Evolutionary conservation across 2,888 invertebrate genomes (phyloP).

Genomic region (Caradrina clavipalpis): DNA sequence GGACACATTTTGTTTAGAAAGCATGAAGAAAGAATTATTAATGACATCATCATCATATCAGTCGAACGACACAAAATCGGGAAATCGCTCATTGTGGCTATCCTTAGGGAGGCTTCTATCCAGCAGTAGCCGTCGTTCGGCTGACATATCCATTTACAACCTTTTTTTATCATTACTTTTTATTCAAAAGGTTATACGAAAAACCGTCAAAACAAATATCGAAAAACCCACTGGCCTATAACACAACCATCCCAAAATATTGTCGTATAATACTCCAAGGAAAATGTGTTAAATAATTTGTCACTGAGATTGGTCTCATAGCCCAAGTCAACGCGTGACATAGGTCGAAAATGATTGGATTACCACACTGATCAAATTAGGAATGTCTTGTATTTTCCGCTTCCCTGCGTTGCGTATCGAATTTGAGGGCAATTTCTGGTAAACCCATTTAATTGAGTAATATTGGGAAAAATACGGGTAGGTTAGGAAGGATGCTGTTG

Average conservation of each 20-base stretch:
- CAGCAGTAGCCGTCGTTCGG: too few relatives aligned
- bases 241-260: slow-evolving; percentile 17
- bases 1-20: too few relatives aligned
- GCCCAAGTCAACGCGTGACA: slow-evolving; percentile 69
- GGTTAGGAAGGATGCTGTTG: neutral
- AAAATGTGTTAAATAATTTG: slow-evolving; percentile 61
- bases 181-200: neutral
- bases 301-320: slow-evolving; percentile 53
- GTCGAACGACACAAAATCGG: too few relatives aligned
- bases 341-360: slow-evolving; percentile 82
- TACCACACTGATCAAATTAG: slow-evolving; percentile 84
- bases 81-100: too few relatives aligned
- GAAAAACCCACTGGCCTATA: slow-evolving; percentile 12
- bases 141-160: neutral
- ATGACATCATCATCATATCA: too few relatives aligned
- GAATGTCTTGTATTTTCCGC: slow-evolving; percentile 82
- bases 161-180: neutral
- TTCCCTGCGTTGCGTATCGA: slow-evolving; percentile 70
- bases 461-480: slow-evolving; percentile 20
- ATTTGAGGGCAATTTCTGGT: slow-evolving; percentile 66
- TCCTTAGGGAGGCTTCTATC: too few relatives aligned
- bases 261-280: slow-evolving; percentile 25
- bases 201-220: neutral
- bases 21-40: too few relatives aligned
- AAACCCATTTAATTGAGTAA: slow-evolving; percentile 39